Conservation (phyloP, 2,888 invertebrate genomes). For the Saturnia pavonia region DNA sequence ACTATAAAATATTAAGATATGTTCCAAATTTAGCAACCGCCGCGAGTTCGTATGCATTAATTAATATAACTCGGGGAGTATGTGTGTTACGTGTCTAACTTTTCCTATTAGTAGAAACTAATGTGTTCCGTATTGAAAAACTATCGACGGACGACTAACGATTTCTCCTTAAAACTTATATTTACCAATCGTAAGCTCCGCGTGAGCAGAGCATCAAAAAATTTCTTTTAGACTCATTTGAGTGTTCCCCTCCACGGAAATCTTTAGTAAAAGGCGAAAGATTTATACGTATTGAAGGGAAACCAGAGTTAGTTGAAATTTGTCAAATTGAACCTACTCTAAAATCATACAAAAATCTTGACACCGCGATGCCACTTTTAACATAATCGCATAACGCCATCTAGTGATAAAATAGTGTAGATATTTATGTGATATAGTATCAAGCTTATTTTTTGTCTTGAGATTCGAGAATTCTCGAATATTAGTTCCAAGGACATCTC, state of each 20-base stretch:
- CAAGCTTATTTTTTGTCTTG: no score
- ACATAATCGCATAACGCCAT: background rate
- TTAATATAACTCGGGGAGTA: no score
- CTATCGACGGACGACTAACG: no score
- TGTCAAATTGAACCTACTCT: background rate
- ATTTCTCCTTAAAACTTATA: no score
- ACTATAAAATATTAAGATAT: no score
- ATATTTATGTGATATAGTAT: background rate
- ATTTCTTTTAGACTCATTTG: conserved; percentile 63
- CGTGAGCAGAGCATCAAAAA: conserved; percentile 14
- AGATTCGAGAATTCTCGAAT: no score
- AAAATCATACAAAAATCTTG: background rate
- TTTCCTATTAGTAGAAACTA: no score
- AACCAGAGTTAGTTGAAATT: conserved; percentile 74
- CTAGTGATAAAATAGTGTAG: conserved; percentile 5
- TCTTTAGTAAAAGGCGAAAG: conserved; percentile 91
- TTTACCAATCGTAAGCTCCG: conserved; percentile 12
- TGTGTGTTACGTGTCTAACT: no score
- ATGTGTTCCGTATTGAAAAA: no score
- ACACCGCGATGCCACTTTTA: conserved; percentile 1
- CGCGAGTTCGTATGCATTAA: no score
- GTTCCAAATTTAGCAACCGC: no score
- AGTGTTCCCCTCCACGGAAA: conserved; percentile 89
- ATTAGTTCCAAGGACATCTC: no score
- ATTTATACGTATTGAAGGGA: conserved; percentile 87